Evolutionary conservation across 2,797 vertebrate genomes (phyloP).

Genomic region (Pseudotriccus pelzelni): DNA sequence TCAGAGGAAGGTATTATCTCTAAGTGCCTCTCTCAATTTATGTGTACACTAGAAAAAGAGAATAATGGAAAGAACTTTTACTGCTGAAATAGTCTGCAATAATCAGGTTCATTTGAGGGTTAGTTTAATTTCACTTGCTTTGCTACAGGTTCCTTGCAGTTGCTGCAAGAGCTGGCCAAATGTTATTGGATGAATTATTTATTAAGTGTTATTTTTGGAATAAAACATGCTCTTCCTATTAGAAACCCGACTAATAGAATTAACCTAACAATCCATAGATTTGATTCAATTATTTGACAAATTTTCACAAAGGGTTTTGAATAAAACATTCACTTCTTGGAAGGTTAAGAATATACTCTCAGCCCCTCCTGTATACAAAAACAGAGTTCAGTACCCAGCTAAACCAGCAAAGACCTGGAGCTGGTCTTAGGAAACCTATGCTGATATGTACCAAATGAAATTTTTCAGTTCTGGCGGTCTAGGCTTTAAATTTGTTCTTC

Average conservation of each 20-base stretch:
- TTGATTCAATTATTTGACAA: not conserved
- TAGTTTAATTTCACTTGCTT: not conserved
- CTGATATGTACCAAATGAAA: not conserved
- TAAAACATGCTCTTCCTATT: not conserved
- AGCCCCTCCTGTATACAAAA: not conserved
- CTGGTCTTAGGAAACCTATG: not conserved
- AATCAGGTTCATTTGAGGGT: not conserved
- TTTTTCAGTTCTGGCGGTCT: not conserved
- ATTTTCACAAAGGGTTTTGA: not conserved
- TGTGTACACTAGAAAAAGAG: not conserved
- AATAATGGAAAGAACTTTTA: not conserved
- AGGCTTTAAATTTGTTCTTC: not conserved
- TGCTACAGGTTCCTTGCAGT: not conserved
- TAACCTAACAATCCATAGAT: not conserved
- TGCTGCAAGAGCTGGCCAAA: not conserved
- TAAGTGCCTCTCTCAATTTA: not conserved
- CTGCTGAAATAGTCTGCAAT: not conserved
- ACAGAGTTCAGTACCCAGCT: not conserved
- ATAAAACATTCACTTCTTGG: not conserved
- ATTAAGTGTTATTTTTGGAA: not conserved
- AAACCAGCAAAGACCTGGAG: not conserved
- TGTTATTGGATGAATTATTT: not conserved
- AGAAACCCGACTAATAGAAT: not conserved
- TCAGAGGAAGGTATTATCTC: not conserved
- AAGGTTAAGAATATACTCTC: not conserved